Evolutionary conservation across 2,888 invertebrate species (phyloP).

Genomic region (Epistrophella euchroma): DNA sequence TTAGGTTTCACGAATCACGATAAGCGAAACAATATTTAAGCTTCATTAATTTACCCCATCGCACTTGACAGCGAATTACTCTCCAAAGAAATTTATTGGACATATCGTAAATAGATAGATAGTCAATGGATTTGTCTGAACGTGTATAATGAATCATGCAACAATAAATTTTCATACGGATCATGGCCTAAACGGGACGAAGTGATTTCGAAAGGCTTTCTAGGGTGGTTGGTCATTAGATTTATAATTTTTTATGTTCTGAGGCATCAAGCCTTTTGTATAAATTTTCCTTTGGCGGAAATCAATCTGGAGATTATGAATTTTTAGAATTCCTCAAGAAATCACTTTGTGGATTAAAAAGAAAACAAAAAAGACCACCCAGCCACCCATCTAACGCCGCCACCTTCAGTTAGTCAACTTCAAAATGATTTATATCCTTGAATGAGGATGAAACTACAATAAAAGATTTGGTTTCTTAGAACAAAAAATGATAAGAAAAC

Average conservation of each 20-base stretch:
- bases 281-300: not conserved
- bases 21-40: no score
- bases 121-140: no score
- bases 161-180: no score
- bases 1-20: no score
- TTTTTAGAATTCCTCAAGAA: not conserved
- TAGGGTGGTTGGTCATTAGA: no score
- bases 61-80: no score
- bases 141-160: no score
- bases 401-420: slow-evolving; percentile 3
- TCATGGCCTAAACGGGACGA: no score
- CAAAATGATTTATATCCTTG: slow-evolving; percentile 22
- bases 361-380: not conserved
- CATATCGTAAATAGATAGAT: no score
- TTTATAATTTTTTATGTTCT: not conserved
- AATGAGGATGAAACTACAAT: slow-evolving; percentile 12
- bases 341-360: not conserved
- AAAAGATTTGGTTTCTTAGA: not conserved
- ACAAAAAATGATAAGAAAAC: slow-evolving; percentile 3
- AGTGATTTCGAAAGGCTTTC: no score
- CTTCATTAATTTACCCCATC: no score
- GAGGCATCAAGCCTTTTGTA: not conserved
- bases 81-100: no score
- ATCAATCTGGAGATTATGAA: not conserved
- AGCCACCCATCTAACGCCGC: not conserved